Evolutionary conservation across 2,888 invertebrate genomes (phyloP), one percentile per base, ranked within the genome.

Genomic region (Luffia ferchaultella): DNA sequence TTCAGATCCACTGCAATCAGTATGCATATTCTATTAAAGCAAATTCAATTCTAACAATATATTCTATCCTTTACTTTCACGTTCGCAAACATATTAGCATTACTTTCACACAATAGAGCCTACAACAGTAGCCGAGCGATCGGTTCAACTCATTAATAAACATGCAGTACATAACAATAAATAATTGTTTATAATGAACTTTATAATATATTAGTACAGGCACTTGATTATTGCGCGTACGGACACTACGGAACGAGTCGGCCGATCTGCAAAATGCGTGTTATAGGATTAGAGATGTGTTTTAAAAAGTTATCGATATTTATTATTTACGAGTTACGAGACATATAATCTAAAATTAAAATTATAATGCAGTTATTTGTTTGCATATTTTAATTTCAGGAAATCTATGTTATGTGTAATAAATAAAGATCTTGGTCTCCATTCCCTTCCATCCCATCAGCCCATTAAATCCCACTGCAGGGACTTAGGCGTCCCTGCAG

Each of bases 131-230:
- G 30, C 3, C 3, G 30, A 3, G 30, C 30, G 30, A 30, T 7
- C 3, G 30, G 5, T 67, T 67, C 59, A 67, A 68, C 80, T 83
- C 82, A 83, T 83, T 83, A 83, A 83, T 83, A 83, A 82, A 83
- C 82, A 83, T 80, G 70, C 80, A 72, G 76, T n/a, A n/a, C n/a
- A n/a, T 80, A 82, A 83, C 83, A 82, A 83, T 83, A 83, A 83
- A 83, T 83, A 83, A 83, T 83, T 82, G 83, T 82, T 82, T 83
- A 83, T 83, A 83, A 82, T 83, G 83, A 83, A 82, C 80, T 83
- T 83, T 83, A 82, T 83, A 83, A 83, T 83, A 83, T 83, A 82
- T 82, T 80, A 82, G 77, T 72, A 75, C 78, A 68, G 82, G 76
- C 79, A 77, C 76, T 82, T 82, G 79, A 83, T 83, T 82, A 83